Conservation (phyloP, 2,888 invertebrate species). For the Dioctria rufipes region DNA sequence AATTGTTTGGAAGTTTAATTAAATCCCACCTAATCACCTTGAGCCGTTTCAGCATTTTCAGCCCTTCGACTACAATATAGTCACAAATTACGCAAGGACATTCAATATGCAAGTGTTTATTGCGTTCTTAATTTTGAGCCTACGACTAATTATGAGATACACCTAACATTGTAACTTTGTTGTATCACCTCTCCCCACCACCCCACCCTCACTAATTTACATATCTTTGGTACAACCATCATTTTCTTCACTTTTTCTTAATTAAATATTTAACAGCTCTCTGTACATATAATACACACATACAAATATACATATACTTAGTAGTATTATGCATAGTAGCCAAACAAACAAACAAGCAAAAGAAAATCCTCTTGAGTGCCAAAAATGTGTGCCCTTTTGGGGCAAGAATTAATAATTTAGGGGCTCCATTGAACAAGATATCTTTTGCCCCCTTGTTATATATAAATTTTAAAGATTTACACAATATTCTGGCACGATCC, state of each 20-base stretch:
- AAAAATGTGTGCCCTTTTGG: background rate
- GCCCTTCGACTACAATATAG: too few relatives aligned
- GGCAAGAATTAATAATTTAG: conserved; percentile 39
- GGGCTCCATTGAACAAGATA: background rate
- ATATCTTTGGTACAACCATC: conserved; percentile 11
- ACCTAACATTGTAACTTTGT: too few relatives aligned
- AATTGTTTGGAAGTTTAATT: too few relatives aligned
- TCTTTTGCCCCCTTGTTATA: conserved; percentile 1
- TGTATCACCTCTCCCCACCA: background rate
- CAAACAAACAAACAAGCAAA: background rate
- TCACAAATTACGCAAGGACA: too few relatives aligned
- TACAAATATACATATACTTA: too few relatives aligned
- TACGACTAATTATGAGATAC: too few relatives aligned
- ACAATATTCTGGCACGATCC: background rate
- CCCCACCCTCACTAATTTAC: background rate
- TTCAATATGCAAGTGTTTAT: too few relatives aligned
- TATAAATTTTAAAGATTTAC: conserved; percentile 21
- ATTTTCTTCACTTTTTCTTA: background rate
- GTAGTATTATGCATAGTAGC: too few relatives aligned
- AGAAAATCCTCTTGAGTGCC: background rate
- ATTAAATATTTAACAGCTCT: conserved; percentile 18
- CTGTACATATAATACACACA: background rate
- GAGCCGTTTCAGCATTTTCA: too few relatives aligned
- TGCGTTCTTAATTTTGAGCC: too few relatives aligned
- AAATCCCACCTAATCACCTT: too few relatives aligned